Evolutionary conservation across 1,140 invertebrate genomes (phyloP), one percentile per base, ranked within the genome.

Genomic region (Maniola jurtina): DNA sequence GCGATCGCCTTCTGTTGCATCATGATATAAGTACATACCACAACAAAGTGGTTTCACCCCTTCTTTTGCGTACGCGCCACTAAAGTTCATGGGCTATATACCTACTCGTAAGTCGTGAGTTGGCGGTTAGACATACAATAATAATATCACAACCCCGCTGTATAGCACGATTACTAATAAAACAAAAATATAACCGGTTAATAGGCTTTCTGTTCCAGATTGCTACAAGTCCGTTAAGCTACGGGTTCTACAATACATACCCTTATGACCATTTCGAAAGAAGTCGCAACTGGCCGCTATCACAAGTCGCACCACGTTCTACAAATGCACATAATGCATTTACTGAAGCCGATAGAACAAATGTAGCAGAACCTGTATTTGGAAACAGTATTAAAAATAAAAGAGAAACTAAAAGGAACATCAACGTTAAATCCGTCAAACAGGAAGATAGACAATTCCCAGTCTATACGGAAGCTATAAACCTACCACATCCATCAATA

Each of bases 191-290:
- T 90, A 86, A 90, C 76, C 77, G 52, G 74, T 85, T 86, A 88
- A 88, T 75, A 92, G 89, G 78, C 83, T 76, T 92, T 92, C 80
- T 92, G 89, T 91, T 92, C 89, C 80, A 92, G 91, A 88, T 91
- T 77, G 82, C 86, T 91, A 71, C 87, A 84, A 89, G 78, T 91
- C 91, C 91, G 89, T 45, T 92, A 69, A 91, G 79, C 75, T 92
- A 92, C 68, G 89, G 89, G 2, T 86, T 91, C 64, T 92, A 92
- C 70, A 83, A 86, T 57, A 71, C 79, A 2, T 86, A 85, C 61
- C 81, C 78, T 5, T 90, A 81, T 63, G 86, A 88, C 13, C 82
- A 87, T 66, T 89, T 79, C 55, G 89, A 91, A 55, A 70, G 91
- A 56, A 88, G 84, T 63, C 76, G 77, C 56, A 71, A 81, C 50